These are phyloP conservation scores for Ischnus inquisitorius DNA, from an alignment of 2,888 invertebrate genomes.

Conservation along the genomic window DNA sequence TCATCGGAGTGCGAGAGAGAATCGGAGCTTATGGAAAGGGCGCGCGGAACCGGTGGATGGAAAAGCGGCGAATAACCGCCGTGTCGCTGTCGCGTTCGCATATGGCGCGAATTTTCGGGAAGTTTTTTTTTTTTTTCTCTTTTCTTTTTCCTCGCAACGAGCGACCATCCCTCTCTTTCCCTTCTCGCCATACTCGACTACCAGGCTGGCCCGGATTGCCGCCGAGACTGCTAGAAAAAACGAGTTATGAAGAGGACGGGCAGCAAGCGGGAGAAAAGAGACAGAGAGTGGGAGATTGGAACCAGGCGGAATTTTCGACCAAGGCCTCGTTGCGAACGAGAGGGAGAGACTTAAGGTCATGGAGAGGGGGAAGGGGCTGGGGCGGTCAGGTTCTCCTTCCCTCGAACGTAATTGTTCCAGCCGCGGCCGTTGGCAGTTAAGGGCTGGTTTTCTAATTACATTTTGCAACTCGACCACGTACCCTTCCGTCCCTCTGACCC, in stretches of 20 bases:
- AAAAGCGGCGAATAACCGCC: slow-evolving; percentile 37
- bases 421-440: slow-evolving; percentile 67
- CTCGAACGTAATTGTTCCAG: slow-evolving; percentile 63
- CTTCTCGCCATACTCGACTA: neutral
- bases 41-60: neutral
- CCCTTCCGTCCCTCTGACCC: slow-evolving; percentile 19
- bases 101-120: slow-evolving; percentile 82
- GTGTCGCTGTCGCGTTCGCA: slow-evolving; percentile 72
- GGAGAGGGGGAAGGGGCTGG: slow-evolving; percentile 1
- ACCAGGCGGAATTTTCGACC: slow-evolving; percentile 50
- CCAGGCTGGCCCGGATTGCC: slow-evolving; percentile 39
- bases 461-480: slow-evolving; percentile 61
- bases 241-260: slow-evolving; percentile 49
- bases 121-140: slow-evolving; percentile 75
- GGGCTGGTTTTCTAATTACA: slow-evolving; percentile 69
- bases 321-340: slow-evolving; percentile 47
- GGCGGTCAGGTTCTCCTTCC: slow-evolving; percentile 55
- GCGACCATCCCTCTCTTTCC: slow-evolving; percentile 1
- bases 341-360: slow-evolving; percentile 41
- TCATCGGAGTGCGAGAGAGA: neutral
- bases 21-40: neutral
- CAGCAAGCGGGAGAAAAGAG: slow-evolving; percentile 1
- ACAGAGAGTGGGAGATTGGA: slow-evolving; percentile 23
- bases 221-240: slow-evolving; percentile 38
- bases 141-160: slow-evolving; percentile 11